These are phyloP conservation scores for Pachyramphus minor DNA, from an alignment of 2,113 vertebrate genomes.

Conservation along the genomic window DNA sequence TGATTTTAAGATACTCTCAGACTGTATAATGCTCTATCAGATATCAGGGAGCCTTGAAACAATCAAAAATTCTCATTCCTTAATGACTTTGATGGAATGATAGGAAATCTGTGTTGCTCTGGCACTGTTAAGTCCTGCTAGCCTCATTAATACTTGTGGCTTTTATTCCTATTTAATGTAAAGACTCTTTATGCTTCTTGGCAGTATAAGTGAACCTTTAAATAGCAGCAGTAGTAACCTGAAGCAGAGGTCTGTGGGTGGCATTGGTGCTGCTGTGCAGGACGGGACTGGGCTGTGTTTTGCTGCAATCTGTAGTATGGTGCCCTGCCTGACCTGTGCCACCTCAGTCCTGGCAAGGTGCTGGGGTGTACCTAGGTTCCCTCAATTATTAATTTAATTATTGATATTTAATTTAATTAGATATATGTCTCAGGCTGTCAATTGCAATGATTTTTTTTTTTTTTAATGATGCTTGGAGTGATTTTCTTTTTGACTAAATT, in stretches of 20 bases:
- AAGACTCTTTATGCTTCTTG: not conserved
- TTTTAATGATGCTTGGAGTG: not conserved
- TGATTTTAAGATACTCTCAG: not conserved
- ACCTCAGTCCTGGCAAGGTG: rapidly evolving
- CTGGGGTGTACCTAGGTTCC: not conserved
- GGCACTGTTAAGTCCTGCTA: not conserved
- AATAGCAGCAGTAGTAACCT: not conserved
- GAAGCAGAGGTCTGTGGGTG: rapidly evolving
- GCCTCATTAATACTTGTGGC: not conserved
- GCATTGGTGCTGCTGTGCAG: rapidly evolving
- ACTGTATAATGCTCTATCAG: not conserved
- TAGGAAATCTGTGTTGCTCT: not conserved
- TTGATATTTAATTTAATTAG: not conserved
- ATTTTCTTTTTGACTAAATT: not conserved
- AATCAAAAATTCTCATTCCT: not conserved
- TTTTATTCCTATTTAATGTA: not conserved
- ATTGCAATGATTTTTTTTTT: not conserved
- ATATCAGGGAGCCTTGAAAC: not conserved
- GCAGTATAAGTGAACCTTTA: not conserved
- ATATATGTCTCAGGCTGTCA: too few relatives aligned
- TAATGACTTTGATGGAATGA: not conserved
- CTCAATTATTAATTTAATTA: not conserved
- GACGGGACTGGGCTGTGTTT: not conserved
- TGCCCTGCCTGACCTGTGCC: not conserved
- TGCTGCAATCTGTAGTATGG: not conserved